These are phyloP conservation scores for Argyrosomus japonicus DNA, from an alignment of 2,113 vertebrate species.

Conservation along the genomic window DNA sequence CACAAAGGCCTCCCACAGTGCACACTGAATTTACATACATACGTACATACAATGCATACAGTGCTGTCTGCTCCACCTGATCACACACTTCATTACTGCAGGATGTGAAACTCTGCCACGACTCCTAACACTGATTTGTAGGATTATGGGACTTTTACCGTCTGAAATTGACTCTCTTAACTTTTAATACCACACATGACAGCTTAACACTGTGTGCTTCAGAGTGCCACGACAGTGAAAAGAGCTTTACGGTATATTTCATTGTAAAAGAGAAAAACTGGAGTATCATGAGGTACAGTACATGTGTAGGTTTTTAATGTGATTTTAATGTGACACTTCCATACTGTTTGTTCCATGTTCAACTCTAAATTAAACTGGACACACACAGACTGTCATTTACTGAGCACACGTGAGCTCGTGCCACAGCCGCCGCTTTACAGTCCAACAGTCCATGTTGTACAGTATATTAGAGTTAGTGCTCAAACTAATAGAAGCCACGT, in stretches of 20 bases:
- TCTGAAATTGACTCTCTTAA: conserved; percentile 7
- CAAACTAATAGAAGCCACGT: too few species aligned
- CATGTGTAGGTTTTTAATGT: background rate
- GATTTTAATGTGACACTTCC: too few species aligned
- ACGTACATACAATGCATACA: background rate
- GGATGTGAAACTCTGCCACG: background rate
- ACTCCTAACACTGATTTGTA: background rate
- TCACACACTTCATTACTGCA: conserved; percentile 1
- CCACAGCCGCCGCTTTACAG: background rate
- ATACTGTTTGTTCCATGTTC: too few species aligned
- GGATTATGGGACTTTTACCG: background rate
- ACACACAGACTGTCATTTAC: background rate
- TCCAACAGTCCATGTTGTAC: background rate
- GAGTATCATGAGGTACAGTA: background rate
- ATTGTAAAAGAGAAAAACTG: background rate
- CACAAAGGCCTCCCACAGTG: conserved; percentile 13
- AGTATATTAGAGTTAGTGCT: background rate
- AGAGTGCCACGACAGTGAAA: background rate
- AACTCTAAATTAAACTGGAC: too few species aligned
- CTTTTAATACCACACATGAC: background rate
- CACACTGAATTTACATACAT: conserved; percentile 4
- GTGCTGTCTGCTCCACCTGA: background rate
- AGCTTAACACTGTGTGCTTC: background rate
- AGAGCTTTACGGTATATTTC: too few species aligned
- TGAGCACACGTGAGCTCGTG: background rate